phyloP scores from a whole-genome alignment of 2,113 vertebrate genomes.

The Phrynocephalus versicolor region DNA sequence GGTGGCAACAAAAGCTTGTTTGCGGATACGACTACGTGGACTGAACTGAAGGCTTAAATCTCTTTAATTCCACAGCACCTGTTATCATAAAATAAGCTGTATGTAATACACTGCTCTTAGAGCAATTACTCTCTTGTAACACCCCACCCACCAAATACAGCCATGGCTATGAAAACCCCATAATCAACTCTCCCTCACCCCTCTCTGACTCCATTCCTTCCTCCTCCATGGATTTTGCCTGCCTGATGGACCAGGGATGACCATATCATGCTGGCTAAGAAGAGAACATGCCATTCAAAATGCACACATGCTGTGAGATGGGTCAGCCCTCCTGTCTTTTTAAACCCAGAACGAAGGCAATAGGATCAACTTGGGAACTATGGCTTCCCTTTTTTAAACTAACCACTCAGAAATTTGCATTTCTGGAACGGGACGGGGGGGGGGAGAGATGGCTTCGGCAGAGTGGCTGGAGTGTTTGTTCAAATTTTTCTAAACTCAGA shows the following conservation, averaged over 20 bases:
- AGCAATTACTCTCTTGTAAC: not conserved
- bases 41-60: not conserved
- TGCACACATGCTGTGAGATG: not conserved
- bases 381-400: conserved; percentile 40
- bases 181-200: not conserved
- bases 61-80: not conserved
- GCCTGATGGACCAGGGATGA: not conserved
- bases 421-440: not conserved
- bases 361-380: not conserved
- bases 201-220: not conserved
- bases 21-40: too few species aligned
- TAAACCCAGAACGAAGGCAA: not conserved
- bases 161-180: not conserved
- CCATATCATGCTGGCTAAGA: too few species aligned
- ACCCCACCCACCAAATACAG: too few species aligned
- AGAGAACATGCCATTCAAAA: not conserved
- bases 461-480: conserved; percentile 59
- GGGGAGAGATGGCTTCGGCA: conserved; percentile 64
- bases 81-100: not conserved
- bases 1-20: too few species aligned
- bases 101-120: not conserved
- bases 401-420: conserved; percentile 47
- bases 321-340: not conserved
- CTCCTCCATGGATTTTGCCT: not conserved
- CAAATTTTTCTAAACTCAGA: conserved; percentile 56